phyloP scores from a whole-genome alignment of 1,140 invertebrate genomes.

The Drosophila littoralis region DNA sequence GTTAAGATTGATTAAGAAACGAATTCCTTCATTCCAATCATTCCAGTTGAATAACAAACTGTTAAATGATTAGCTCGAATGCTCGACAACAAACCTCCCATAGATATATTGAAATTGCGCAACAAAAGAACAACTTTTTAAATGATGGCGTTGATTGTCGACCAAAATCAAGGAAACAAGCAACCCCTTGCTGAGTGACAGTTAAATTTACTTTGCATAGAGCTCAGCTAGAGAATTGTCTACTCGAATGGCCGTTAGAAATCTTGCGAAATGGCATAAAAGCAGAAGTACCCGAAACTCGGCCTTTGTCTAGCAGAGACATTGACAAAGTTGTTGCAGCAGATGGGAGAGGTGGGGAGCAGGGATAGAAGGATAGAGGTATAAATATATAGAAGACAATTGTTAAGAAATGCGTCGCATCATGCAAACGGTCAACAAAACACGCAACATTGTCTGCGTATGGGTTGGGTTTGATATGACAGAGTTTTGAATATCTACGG shows the following conservation, averaged over 20 bases:
- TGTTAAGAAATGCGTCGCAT: constrained; percentile 48
- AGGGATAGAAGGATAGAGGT: constrained; percentile 20
- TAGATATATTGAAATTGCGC: constrained; percentile 10
- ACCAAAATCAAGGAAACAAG: not conserved
- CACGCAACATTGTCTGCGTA: constrained; percentile 35
- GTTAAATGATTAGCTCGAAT: constrained; percentile 1
- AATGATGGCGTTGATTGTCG: constrained; percentile 26
- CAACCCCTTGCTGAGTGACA: constrained; percentile 54
- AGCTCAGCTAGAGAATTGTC: constrained; percentile 23
- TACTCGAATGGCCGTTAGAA: constrained; percentile 54
- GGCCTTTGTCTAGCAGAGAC: constrained; percentile 33
- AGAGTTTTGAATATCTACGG: constrained; percentile 18
- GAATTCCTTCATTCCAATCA: not conserved
- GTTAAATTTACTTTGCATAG: constrained; percentile 43
- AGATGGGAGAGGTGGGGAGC: not conserved
- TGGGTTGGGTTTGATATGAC: constrained; percentile 28
- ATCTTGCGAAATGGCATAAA: constrained; percentile 45
- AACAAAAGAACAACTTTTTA: constrained; percentile 30
- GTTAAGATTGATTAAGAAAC: not conserved
- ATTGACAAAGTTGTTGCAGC: constrained; percentile 43
- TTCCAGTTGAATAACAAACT: constrained; percentile 3
- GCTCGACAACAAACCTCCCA: constrained; percentile 24
- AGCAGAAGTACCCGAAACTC: constrained; percentile 25
- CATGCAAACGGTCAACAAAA: constrained; percentile 45
- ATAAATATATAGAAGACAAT: constrained; percentile 22